Evolutionary conservation across 92 coral and sea anemone species (phyloP).

Genomic region (Chrysogorgia sp.): DNA sequence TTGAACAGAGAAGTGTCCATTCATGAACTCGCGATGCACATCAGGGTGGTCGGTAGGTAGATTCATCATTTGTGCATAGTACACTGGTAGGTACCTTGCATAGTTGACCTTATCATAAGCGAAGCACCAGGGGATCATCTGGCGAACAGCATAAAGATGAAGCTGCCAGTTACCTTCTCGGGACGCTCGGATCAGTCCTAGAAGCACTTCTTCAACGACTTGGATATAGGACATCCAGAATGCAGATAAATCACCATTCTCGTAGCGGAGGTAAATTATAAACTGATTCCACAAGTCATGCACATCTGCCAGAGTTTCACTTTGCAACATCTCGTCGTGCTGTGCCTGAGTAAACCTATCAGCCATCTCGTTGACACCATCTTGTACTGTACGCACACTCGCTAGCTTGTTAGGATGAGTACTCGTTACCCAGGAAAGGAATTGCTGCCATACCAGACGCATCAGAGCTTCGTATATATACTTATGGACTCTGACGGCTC

Average conservation of each 20-base stretch:
- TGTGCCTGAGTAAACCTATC: conserved; percentile 1
- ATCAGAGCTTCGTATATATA: no score
- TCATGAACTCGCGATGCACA: no score
- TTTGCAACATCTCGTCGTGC: conserved; percentile 38
- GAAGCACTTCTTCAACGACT: conserved; percentile 41
- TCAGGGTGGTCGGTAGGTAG: no score
- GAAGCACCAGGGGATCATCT: conserved; percentile 67
- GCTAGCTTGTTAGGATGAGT: conserved; percentile 41
- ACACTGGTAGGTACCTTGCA: conserved; percentile 26
- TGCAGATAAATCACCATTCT: conserved; percentile 43
- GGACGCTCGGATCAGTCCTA: conserved; percentile 51
- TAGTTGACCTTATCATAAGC: conserved; percentile 63
- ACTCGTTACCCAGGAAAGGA: conserved; percentile 37
- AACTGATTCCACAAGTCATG: conserved; percentile 40
- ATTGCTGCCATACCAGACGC: background rate
- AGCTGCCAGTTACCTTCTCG: conserved; percentile 62
- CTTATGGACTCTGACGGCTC: conserved; percentile 15
- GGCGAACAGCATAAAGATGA: conserved; percentile 52
- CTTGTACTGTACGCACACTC: conserved; percentile 2
- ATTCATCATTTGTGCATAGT: conserved; percentile 57
- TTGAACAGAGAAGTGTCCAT: no score
- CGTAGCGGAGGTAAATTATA: conserved; percentile 34
- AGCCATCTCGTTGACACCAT: conserved; percentile 21
- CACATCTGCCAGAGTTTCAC: conserved; percentile 31
- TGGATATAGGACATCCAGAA: conserved; percentile 66